Percentiles rank a stretch among this genome's conserved stretches.
phyloP scores from a whole-genome alignment of 2,113 vertebrate genomes.

The Phylloscopus whistleri region DNA sequence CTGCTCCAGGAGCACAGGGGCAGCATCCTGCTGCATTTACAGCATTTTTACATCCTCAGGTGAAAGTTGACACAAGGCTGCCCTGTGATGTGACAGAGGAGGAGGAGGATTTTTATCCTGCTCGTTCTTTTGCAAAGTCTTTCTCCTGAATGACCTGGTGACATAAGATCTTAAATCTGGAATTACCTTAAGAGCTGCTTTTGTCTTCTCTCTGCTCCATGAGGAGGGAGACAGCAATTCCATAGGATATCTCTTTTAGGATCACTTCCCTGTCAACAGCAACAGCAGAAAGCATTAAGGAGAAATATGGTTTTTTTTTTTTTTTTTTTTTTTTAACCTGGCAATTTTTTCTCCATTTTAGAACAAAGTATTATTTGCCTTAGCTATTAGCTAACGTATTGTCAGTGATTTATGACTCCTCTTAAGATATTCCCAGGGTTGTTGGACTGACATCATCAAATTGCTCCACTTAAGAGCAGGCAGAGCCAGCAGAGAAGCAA shows the following conservation, averaged over 20 bases:
- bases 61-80: neutral
- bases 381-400: neutral
- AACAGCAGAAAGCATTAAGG: neutral
- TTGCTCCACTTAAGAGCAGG: neutral
- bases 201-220: neutral
- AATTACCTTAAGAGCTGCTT: neutral
- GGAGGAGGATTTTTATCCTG: neutral
- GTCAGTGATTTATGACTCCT: neutral
- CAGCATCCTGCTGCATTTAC: neutral
- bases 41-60: neutral
- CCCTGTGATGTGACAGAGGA: neutral
- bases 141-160: neutral
- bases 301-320: neutral
- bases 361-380: neutral
- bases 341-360: neutral
- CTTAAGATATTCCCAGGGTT: neutral
- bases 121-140: neutral
- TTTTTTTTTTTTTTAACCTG: neutral
- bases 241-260: neutral
- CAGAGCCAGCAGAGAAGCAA: neutral
- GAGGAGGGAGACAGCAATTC: neutral
- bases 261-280: neutral
- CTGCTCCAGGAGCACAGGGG: neutral
- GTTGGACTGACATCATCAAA: slow-evolving; percentile 15
- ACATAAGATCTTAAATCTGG: neutral